Evolutionary conservation across 1,140 invertebrate genomes (phyloP), one percentile per base, ranked within the genome.

Genomic region (Agrypnia vestita): DNA sequence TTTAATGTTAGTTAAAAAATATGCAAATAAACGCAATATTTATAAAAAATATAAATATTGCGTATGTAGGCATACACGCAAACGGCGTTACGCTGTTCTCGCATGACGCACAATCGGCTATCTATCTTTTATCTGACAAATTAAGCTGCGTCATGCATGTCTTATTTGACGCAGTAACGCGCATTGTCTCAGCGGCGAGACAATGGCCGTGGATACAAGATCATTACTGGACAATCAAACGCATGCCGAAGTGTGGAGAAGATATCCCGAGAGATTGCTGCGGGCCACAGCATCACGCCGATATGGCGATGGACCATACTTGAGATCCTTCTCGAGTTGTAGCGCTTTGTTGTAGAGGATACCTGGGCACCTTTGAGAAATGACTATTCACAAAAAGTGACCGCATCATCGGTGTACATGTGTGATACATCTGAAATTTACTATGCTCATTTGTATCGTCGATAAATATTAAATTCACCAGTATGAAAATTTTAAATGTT

Each of bases 141-240:
- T 71, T 17, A n/a, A 11, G n/a, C 46, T n/a, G 6, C 47, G 67
- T 71, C 67, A 71, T 51, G 21, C 7, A 3, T 71, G 12, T 47
- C 46, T 71, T 15, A 71, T 71, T 71, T 44, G 67, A 19, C 15
- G 44, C 17, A 47, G 44, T 47, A 4, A 47, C 1, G 17, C 8
- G 67, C 67, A 71, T 71, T 71, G 44, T 47, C 47, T 47, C 46
- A 51, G 9, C 67, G n/a, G 67, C 6, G 47, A 71, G 9, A 71
- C 67, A 71, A 71, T 71, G n/a, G 67, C 9, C 10, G 10, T 15
- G 13, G 67, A 47, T 47, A 49, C 15, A n/a, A 15, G n/a, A 71
- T 71, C 67, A 71, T 71, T 47, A 71, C 17, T 49, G 46, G 67
- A n/a, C 67, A 71, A 71, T 71, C 47, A 71, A 71, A 71, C 44